Conservation (phyloP, 2,888 invertebrate genomes). For the Dryobotodes eremita region DNA sequence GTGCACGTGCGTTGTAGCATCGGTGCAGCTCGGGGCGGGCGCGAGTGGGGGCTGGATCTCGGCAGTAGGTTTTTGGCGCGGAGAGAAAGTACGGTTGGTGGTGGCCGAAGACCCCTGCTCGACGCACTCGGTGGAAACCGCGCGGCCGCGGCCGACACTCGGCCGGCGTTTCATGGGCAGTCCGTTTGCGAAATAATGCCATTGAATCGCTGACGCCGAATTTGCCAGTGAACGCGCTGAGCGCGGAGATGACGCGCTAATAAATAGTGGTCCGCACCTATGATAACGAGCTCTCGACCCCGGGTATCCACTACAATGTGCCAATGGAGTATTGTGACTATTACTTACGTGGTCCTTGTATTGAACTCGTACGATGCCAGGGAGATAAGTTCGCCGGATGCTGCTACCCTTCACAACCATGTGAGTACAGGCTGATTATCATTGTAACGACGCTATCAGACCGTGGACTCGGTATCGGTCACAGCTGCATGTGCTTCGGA, state of each 20-base stretch:
- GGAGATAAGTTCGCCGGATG: constrained; percentile 79
- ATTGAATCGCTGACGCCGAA: constrained; percentile 82
- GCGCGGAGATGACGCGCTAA: constrained; percentile 87
- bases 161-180: constrained; percentile 82
- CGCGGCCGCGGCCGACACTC: constrained; percentile 89
- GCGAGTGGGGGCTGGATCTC: constrained; percentile 70
- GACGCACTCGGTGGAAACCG: constrained; percentile 83
- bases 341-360: constrained; percentile 83
- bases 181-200: constrained; percentile 88
- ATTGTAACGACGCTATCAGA: constrained; percentile 39
- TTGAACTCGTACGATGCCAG: constrained; percentile 75
- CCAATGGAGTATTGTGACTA: constrained; percentile 87
- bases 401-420: constrained; percentile 80
- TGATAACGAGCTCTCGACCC: constrained; percentile 74
- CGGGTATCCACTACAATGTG: constrained; percentile 84
- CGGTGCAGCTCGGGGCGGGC: constrained; percentile 50
- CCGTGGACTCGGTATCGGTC: constrained; percentile 69
- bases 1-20: constrained; percentile 55
- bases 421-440: constrained; percentile 76
- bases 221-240: constrained; percentile 82
- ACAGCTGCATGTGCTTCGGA: constrained; percentile 71
- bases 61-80: constrained; percentile 79
- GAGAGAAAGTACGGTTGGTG: constrained; percentile 88
- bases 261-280: constrained; percentile 82
- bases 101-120: constrained; percentile 84